phyloP scores from a whole-genome alignment of 2,888 invertebrate species.

The Tenthredo scrophulariae region DNA sequence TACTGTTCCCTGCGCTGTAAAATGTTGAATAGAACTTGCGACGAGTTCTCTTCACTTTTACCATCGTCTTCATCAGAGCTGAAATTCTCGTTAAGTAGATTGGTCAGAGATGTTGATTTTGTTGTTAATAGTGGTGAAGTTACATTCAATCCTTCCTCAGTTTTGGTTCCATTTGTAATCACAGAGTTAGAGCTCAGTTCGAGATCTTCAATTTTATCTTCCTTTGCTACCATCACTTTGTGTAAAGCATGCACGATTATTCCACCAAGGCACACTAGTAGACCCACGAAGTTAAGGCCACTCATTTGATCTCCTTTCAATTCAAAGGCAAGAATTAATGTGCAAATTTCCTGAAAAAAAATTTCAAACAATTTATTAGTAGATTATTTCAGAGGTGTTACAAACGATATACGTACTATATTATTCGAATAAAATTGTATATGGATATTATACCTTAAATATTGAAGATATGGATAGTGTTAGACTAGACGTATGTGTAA shows the following conservation, averaged over 20 bases:
- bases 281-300: slow-evolving; percentile 90
- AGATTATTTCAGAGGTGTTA: not conserved
- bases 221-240: slow-evolving; percentile 79
- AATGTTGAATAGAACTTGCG: slow-evolving; percentile 79
- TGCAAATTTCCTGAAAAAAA: slow-evolving; percentile 92
- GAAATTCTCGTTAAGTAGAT: slow-evolving; percentile 73
- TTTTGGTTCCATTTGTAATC: slow-evolving; percentile 65
- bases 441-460: slow-evolving; percentile 87
- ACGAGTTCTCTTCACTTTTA: slow-evolving; percentile 78
- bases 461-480: slow-evolving; percentile 97
- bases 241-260: slow-evolving; percentile 91
- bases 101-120: slow-evolving; percentile 75
- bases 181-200: slow-evolving; percentile 72
- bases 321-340: slow-evolving; percentile 92
- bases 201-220: slow-evolving; percentile 67
- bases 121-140: slow-evolving; percentile 72
- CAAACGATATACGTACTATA: not conserved
- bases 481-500: slow-evolving; percentile 96
- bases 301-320: slow-evolving; percentile 93
- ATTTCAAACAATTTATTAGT: slow-evolving; percentile 29
- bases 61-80: slow-evolving; percentile 71
- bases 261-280: slow-evolving; percentile 92
- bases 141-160: slow-evolving; percentile 69
- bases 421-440: slow-evolving; percentile 9
- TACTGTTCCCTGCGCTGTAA: slow-evolving; percentile 75